Evolutionary conservation across 2,797 vertebrate species (phyloP).

Genomic region (Urosaurus nigricauda): DNA sequence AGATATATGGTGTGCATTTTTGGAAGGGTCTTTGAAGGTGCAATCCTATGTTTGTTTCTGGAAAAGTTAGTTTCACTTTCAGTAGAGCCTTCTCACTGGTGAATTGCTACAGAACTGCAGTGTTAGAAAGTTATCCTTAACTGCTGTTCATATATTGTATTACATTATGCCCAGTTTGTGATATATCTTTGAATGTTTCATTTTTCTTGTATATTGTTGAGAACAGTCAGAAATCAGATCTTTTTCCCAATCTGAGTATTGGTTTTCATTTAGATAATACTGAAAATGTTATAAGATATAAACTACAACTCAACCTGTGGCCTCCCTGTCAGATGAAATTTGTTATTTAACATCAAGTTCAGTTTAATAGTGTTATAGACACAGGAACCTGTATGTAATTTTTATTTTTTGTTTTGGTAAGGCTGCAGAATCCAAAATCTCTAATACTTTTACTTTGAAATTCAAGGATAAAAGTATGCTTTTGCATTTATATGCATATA

Average conservation of each 20-base stretch:
- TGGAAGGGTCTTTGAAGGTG: background rate
- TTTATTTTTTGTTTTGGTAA: background rate
- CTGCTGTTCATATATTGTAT: background rate
- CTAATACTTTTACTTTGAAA: too few relatives aligned
- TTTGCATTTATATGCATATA: background rate
- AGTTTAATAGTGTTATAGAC: background rate
- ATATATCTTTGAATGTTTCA: background rate
- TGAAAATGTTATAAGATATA: background rate
- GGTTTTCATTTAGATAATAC: background rate
- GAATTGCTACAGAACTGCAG: background rate
- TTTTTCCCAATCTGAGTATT: background rate
- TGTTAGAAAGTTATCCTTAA: background rate
- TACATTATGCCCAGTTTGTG: background rate
- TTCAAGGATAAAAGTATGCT: background rate
- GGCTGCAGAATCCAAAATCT: background rate
- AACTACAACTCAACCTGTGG: background rate
- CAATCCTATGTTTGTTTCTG: background rate
- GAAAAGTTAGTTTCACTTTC: background rate
- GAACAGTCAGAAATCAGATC: background rate
- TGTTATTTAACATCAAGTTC: background rate
- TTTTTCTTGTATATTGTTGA: background rate
- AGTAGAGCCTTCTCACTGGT: background rate
- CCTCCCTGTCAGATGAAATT: background rate
- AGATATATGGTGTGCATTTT: background rate
- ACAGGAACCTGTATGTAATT: background rate